Evolutionary conservation across 2,113 vertebrate species (phyloP).

Genomic region (Vanacampus margaritifer): DNA sequence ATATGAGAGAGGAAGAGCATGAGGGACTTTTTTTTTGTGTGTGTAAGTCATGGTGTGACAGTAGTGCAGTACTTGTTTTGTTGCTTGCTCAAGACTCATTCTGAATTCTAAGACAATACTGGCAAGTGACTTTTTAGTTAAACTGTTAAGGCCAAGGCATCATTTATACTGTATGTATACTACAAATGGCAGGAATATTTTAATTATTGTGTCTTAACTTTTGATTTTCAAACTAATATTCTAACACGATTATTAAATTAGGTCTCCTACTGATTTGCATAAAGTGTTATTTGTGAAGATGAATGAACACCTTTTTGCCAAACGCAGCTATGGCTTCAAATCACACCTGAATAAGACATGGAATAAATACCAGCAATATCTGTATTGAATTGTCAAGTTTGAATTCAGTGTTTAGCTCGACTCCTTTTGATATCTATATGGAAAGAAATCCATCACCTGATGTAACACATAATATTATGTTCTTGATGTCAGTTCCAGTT

Average conservation of each 20-base stretch:
- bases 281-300: too few relatives aligned
- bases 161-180: not conserved
- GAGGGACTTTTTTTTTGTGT: not conserved
- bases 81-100: too few relatives aligned
- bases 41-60: not conserved
- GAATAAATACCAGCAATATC: not conserved
- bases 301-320: too few relatives aligned
- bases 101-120: too few relatives aligned
- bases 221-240: not conserved
- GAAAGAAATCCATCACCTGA: not conserved
- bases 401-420: not conserved
- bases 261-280: not conserved
- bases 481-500: not conserved
- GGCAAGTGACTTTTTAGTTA: too few relatives aligned
- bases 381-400: not conserved
- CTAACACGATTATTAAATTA: not conserved
- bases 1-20: not conserved
- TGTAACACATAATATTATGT: not conserved
- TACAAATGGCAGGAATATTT: too few relatives aligned
- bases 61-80: not conserved
- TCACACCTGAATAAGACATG: not conserved
- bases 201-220: too few relatives aligned
- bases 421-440: not conserved
- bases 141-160: too few relatives aligned
- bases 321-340: not conserved